phyloP scores from a whole-genome alignment of 2,888 invertebrate species.

The Desoria tigrina region DNA sequence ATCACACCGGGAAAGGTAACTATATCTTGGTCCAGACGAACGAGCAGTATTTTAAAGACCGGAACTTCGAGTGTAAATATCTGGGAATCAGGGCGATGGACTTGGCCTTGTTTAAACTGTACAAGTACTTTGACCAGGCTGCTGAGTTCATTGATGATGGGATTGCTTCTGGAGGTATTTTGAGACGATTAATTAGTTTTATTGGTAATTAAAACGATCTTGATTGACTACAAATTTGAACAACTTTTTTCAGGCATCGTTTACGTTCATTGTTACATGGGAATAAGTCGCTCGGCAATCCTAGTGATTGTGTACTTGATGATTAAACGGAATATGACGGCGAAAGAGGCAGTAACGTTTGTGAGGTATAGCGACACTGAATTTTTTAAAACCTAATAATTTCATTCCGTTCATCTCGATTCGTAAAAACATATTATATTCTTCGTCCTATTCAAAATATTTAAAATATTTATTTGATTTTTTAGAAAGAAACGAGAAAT shows the following conservation, averaged over 20 bases:
- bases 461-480: too few relatives aligned
- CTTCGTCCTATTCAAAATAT: too few relatives aligned
- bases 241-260: slow-evolving; percentile 80
- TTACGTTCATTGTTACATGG: slow-evolving; percentile 78
- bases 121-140: slow-evolving; percentile 10
- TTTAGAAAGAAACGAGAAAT: slow-evolving; percentile 66
- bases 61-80: not conserved
- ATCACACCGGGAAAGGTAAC: slow-evolving; percentile 12
- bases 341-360: slow-evolving; percentile 67
- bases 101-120: not conserved
- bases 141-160: slow-evolving; percentile 8
- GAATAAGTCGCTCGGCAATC: slow-evolving; percentile 79
- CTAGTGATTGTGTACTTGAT: slow-evolving; percentile 78
- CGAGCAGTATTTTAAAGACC: slow-evolving; percentile 10
- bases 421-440: too few relatives aligned
- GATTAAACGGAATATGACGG: slow-evolving; percentile 74
- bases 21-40: slow-evolving; percentile 13
- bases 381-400: too few relatives aligned
- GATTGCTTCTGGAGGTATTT: slow-evolving; percentile 7
- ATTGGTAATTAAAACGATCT: too few relatives aligned
- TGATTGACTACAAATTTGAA: too few relatives aligned
- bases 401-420: too few relatives aligned
- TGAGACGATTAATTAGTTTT: not conserved
- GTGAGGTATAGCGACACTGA: slow-evolving; percentile 61
- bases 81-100: slow-evolving; percentile 8